Conservation (phyloP, 1,140 invertebrate genomes). For the Drosophila rufa region DNA sequence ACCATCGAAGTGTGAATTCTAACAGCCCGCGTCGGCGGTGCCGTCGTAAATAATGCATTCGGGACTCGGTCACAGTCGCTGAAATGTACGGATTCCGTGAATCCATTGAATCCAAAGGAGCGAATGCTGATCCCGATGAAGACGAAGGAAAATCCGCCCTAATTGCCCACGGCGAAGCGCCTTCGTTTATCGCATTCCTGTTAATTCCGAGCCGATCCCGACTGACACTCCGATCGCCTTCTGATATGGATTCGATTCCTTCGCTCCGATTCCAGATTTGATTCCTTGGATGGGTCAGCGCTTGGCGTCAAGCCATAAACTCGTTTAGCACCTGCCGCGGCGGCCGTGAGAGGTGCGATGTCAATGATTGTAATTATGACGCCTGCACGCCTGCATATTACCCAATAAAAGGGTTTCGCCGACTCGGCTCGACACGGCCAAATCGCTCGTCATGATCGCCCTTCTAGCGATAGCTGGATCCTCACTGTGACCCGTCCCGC, state of each 20-base stretch:
- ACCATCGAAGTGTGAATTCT: conserved; percentile 78
- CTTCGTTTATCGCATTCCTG: conserved; percentile 72
- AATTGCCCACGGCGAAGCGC: conserved; percentile 61
- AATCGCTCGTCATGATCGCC: conserved; percentile 53
- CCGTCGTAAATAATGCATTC: conserved; percentile 73
- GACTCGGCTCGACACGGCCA: conserved; percentile 17
- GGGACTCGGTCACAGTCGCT: conserved; percentile 53
- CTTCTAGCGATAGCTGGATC: not conserved
- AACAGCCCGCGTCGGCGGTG: conserved; percentile 68
- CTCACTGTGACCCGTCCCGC: not conserved
- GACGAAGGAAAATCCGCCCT: conserved; percentile 24
- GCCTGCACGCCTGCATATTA: conserved; percentile 28
- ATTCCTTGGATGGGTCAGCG: not conserved
- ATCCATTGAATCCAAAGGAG: conserved; percentile 17
- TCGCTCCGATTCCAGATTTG: conserved; percentile 2
- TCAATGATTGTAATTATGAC: conserved; percentile 76
- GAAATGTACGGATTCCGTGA: conserved; percentile 71
- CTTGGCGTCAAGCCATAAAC: conserved; percentile 78
- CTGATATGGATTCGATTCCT: conserved; percentile 35
- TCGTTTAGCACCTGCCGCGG: conserved; percentile 67
- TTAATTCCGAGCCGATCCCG: conserved; percentile 73
- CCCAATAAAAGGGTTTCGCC: conserved; percentile 65
- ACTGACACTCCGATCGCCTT: conserved; percentile 55
- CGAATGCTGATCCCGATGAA: conserved; percentile 3
- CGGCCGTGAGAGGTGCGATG: conserved; percentile 53